These are phyloP conservation scores for Pungitius pungitius DNA, from an alignment of 2,113 vertebrate genomes.

Conservation along the genomic window DNA sequence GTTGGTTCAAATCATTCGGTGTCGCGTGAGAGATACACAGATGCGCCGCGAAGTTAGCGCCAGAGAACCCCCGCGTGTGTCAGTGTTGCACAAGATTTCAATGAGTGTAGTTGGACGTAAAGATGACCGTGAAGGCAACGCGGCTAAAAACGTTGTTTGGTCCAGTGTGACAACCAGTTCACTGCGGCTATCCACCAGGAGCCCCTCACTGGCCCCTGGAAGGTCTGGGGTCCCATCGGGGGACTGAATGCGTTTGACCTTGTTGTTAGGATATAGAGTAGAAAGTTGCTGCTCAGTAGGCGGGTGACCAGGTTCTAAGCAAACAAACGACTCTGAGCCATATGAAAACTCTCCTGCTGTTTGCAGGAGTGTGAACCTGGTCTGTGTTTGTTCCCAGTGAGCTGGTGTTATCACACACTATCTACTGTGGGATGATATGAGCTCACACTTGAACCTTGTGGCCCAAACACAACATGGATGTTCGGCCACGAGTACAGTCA, in stretches of 20 bases:
- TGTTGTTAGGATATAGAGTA: neutral
- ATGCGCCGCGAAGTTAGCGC: neutral
- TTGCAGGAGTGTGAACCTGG: neutral
- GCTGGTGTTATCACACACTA: slow-evolving; percentile 21
- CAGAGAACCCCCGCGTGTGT: neutral
- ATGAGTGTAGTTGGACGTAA: neutral
- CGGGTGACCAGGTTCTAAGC: neutral
- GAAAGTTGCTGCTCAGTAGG: neutral
- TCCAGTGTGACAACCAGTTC: neutral
- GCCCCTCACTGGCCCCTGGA: neutral
- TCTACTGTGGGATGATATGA: slow-evolving; percentile 20
- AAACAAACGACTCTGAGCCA: neutral
- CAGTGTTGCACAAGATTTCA: slow-evolving; percentile 1
- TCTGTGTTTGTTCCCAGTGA: slow-evolving; percentile 9
- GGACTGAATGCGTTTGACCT: neutral
- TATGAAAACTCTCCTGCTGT: neutral
- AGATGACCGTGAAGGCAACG: slow-evolving; percentile 18
- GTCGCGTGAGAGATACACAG: neutral
- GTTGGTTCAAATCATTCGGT: neutral
- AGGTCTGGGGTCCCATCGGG: neutral
- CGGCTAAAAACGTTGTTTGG: neutral
- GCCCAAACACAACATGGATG: neutral
- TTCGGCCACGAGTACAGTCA: neutral
- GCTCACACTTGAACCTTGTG: slow-evolving; percentile 5
- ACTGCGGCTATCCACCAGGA: neutral